Base-by-base conservation (phyloP, 2,797 vertebrate species). In the Petrocephalus sullivani region DNA sequence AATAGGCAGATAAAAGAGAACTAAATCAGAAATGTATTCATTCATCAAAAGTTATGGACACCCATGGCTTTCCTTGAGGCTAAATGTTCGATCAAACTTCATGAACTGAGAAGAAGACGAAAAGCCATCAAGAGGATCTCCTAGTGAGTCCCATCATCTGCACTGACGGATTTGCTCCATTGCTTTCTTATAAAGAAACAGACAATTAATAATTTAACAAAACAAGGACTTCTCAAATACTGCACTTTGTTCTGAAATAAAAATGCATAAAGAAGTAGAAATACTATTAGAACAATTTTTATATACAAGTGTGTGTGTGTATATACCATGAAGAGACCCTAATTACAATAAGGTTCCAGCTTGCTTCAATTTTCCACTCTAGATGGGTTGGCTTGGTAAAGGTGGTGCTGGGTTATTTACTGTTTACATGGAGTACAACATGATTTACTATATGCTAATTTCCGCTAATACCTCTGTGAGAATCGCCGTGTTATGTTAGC, bases 31-130 rank as follows among this genome's bases (percentile, higher is more conserved):
- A 93, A 95, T 94, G 93, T 94, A 94, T 95, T 95, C 94, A 94
- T 96, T 95, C 94, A 96, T 96, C 95, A 96, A 95, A 96, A 95
- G 95, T 96, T 96, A 93, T 93, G 95, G 94, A 94, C 94, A 95
- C 95, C 94, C 95, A 94, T 92, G 90, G 95, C 93, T 95, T 95
- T 96, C 95, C 94, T 95, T 91, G 89, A 94, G 95, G 95, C 95
- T 95, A 95, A 94, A 93, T 93, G 94, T 91, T 95, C 92, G 92
- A 92, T 86, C 88, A 92, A 94, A 93, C 90, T 91, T 93, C 92
- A 94, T 93, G 92, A 95, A 94, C 93, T 93, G 92, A 93, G 91
- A 93, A 94, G 92, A 89, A 89, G 90, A 92, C 87, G 51, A 90
- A 46, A 88, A 85, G 91, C 90, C 91, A 92, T 92, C 92, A 93